Conservation (phyloP, 2,113 vertebrate genomes). For the Alligator sinensis region DNA sequence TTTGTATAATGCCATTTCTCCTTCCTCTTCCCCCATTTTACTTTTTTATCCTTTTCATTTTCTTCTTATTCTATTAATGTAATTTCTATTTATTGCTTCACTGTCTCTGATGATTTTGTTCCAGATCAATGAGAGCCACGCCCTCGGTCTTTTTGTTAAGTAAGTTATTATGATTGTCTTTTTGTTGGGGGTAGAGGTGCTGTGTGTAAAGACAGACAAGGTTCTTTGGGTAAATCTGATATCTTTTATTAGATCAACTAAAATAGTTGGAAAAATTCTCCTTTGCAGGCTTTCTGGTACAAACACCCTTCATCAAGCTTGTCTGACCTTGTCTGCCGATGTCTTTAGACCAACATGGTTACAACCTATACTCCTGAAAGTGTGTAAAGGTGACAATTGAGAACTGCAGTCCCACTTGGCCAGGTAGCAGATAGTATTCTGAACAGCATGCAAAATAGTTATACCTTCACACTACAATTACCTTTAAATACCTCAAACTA, state of each 20-base stretch:
- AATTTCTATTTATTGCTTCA: background rate
- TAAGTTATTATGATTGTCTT: background rate
- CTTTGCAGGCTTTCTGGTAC: no score
- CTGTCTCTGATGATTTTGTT: no score
- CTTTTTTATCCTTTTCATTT: background rate
- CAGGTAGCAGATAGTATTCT: background rate
- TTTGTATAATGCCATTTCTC: background rate
- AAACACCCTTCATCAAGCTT: no score
- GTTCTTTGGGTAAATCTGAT: background rate
- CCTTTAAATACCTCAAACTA: background rate
- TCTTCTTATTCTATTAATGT: background rate
- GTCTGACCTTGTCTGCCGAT: no score
- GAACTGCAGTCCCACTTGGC: background rate
- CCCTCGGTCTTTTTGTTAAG: background rate
- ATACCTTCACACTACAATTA: background rate
- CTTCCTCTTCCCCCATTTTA: background rate
- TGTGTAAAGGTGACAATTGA: background rate
- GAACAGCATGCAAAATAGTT: background rate
- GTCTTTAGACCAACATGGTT: no score
- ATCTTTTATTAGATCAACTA: no score
- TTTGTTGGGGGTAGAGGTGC: background rate
- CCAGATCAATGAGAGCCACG: background rate
- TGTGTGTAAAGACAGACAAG: rapidly evolving
- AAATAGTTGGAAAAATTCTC: no score
- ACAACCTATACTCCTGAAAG: no score